Base-by-base conservation (phyloP, 37 sponge, comb jelly and placozoan genomes). In the Spongilla lacustris region DNA sequence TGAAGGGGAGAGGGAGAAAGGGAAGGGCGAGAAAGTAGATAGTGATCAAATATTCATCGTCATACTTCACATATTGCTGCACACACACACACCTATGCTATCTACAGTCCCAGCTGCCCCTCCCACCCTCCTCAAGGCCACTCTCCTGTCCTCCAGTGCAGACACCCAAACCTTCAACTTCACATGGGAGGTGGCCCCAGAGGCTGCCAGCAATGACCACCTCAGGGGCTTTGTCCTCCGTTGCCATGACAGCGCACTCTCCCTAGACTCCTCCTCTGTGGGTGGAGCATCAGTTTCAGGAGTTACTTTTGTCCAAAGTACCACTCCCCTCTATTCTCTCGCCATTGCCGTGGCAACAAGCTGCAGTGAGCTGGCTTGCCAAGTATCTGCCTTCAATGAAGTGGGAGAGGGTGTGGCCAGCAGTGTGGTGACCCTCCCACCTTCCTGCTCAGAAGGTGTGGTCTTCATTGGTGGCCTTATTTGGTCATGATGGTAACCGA, bases 371-470 rank as follows among this genome's bases (percentile, higher is more conserved):
- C 0, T 74, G 13, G 0, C 32, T 22, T 87, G 87, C 41, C 24
- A 31, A 0, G 87, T 87, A 5, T 0, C 75, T 33, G 69, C 87
- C 4, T 87, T 87, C 68, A 87, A 87, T 66, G 81, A 67, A 30
- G 21, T 19, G 27, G 87, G 87, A 14, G 75, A 80, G 67, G 87
- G 87, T 35, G n/a, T 25, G 76, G 36, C 32, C n/a, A 75, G 76
- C 21, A 37, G 35, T 35, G n/a, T 2, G 13, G 35, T 75, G n/a
- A 27, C 35, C 32, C 31, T 75, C n/a, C 36, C 31, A 2, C 10
- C 35, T 36, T 37, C 76, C 31, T 75, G 76, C 76, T 36, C 35
- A 9, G 32, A 27, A 27, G 27, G 79, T 79, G 67, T 11, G 21
- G 30, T 69, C 32, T 9, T 58, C 58, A 58, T 58, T 58, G 11